Evolutionary conservation across 2,888 invertebrate species (phyloP).

Genomic region (Drosophila percnosoma): DNA sequence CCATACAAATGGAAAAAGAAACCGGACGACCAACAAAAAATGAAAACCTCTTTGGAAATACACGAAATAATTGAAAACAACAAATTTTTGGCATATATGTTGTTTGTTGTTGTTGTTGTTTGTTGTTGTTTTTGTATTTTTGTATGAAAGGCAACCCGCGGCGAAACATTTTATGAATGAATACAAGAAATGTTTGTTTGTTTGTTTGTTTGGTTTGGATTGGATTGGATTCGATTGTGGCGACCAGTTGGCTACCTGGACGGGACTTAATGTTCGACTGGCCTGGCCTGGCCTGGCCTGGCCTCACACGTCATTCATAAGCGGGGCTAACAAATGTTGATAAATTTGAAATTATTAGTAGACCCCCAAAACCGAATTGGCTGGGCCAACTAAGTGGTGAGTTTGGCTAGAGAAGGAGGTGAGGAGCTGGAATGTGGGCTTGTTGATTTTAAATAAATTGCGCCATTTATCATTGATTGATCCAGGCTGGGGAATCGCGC

Average conservation of each 20-base stretch:
- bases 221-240: conserved; percentile 31
- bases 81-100: conserved; percentile 49
- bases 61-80: conserved; percentile 59
- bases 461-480: conserved; percentile 70
- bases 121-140: not conserved
- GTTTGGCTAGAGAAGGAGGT: not conserved
- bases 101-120: conserved; percentile 10
- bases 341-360: conserved; percentile 80
- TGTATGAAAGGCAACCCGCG: conserved; percentile 40
- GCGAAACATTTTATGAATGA: conserved; percentile 67
- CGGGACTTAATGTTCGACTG: conserved; percentile 8
- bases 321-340: conserved; percentile 78
- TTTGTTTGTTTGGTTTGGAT: not conserved
- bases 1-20: conserved; percentile 19
- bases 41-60: conserved; percentile 25
- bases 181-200: conserved; percentile 38
- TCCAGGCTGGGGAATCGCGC: not conserved
- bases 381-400: conserved; percentile 19
- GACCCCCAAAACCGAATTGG: conserved; percentile 49
- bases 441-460: conserved; percentile 80
- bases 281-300: conserved; percentile 15
- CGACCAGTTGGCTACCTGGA: conserved; percentile 71
- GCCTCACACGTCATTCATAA: conserved; percentile 78
- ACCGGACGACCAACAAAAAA: conserved; percentile 18
- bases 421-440: conserved; percentile 41